Evolutionary conservation across 2,113 vertebrate genomes (phyloP).

Genomic region (Hydrochoerus hydrochaeris): DNA sequence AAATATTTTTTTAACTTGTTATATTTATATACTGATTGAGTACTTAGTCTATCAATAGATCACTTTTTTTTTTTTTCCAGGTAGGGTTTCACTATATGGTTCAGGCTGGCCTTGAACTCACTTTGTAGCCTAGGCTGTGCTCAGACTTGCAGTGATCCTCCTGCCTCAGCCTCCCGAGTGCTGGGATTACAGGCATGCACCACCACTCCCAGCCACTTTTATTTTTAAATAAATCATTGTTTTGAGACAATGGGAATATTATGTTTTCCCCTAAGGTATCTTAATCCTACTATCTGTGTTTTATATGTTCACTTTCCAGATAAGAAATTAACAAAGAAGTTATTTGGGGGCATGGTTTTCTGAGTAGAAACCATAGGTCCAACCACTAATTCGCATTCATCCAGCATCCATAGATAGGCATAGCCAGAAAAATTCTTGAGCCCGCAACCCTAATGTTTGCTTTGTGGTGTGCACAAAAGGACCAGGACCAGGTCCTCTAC

Average conservation of each 20-base stretch:
- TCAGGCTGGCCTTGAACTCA: too few species aligned
- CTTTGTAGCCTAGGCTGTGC: too few species aligned
- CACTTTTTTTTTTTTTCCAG: conserved; percentile 16
- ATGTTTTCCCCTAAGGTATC: conserved; percentile 1
- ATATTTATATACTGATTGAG: background rate
- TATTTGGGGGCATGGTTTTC: background rate
- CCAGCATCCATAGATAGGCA: too few species aligned
- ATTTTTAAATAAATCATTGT: conserved; percentile 9
- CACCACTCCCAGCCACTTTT: too few species aligned
- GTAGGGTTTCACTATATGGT: too few species aligned
- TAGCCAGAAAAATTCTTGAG: background rate
- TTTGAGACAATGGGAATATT: background rate
- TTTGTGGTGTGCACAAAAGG: background rate
- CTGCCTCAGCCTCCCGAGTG: too few species aligned
- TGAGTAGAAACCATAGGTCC: background rate
- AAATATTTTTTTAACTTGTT: conserved; percentile 16
- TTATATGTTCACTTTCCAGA: conserved; percentile 23
- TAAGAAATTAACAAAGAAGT: conserved; percentile 16
- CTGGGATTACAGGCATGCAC: too few species aligned
- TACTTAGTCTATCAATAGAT: background rate
- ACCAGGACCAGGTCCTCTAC: background rate
- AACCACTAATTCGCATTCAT: background rate
- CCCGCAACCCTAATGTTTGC: background rate
- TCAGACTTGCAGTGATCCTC: too few species aligned
- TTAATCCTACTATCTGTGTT: background rate